Evolutionary conservation across 2,888 invertebrate species (phyloP).

Genomic region (Hyposoter dolosus): DNA sequence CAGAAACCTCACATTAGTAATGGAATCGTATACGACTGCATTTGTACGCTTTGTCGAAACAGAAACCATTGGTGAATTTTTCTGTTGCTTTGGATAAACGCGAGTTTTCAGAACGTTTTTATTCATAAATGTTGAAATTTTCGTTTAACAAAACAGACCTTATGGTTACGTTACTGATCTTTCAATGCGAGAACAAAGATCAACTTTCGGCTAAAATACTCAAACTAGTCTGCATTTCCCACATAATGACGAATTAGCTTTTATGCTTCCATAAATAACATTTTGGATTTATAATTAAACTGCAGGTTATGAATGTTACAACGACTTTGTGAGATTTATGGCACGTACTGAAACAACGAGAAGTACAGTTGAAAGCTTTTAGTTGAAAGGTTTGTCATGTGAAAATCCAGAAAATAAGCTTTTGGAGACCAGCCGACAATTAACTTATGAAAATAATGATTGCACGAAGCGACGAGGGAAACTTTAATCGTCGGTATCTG

Average conservation of each 20-base stretch:
- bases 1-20: neutral
- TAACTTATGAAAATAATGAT: constrained; percentile 39
- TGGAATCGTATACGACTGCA: neutral
- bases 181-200: neutral
- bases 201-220: neutral
- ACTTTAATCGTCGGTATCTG: constrained; percentile 24
- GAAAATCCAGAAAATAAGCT: neutral
- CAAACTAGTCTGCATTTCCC: neutral
- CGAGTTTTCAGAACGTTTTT: neutral
- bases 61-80: neutral
- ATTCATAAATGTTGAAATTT: neutral
- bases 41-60: neutral
- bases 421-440: constrained; percentile 21
- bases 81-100: neutral
- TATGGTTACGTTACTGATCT: neutral
- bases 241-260: neutral
- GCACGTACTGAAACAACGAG: neutral
- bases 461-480: constrained; percentile 18
- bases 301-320: neutral
- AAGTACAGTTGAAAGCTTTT: neutral
- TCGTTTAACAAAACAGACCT: neutral
- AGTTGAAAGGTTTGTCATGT: neutral
- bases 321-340: neutral
- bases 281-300: neutral
- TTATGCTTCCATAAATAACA: neutral